These are phyloP conservation scores for Tetragonisca angustula DNA, from an alignment of 2,888 invertebrate species.

Conservation along the genomic window DNA sequence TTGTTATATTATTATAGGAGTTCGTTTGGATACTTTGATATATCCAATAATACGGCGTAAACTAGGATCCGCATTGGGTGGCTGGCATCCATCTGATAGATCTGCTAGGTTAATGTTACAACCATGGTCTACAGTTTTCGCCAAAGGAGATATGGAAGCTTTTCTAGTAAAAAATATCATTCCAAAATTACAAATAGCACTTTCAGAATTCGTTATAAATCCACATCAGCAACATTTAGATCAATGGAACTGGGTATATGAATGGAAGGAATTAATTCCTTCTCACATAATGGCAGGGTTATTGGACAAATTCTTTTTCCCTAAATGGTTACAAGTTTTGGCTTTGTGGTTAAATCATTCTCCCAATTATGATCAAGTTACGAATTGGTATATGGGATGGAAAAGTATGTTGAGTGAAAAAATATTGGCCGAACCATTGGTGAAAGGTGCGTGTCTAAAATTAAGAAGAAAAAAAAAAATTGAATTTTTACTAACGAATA, in stretches of 20 bases:
- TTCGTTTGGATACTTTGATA: conserved; percentile 86
- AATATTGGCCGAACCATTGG: conserved; percentile 85
- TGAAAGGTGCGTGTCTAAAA: conserved; percentile 84
- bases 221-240: conserved; percentile 92
- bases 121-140: conserved; percentile 94
- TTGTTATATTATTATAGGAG: conserved; percentile 68
- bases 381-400: conserved; percentile 92
- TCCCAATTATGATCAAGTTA: conserved; percentile 95
- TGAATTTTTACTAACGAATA: background rate
- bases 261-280: conserved; percentile 95
- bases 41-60: conserved; percentile 97
- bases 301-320: conserved; percentile 95
- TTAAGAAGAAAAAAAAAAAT: background rate
- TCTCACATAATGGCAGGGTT: conserved; percentile 91
- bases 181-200: conserved; percentile 91
- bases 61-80: conserved; percentile 93
- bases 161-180: conserved; percentile 94
- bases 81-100: conserved; percentile 97
- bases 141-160: conserved; percentile 90
- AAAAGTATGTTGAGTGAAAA: conserved; percentile 87
- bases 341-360: conserved; percentile 96
- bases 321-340: conserved; percentile 94
- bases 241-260: conserved; percentile 97
- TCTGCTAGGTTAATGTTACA: conserved; percentile 96
- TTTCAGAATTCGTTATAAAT: conserved; percentile 88